A percentile compares a stretch with the other conserved stretches of the same genome.
phyloP scores from a whole-genome alignment of 2,888 invertebrate species.

The Amblyjoppa proteus region DNA sequence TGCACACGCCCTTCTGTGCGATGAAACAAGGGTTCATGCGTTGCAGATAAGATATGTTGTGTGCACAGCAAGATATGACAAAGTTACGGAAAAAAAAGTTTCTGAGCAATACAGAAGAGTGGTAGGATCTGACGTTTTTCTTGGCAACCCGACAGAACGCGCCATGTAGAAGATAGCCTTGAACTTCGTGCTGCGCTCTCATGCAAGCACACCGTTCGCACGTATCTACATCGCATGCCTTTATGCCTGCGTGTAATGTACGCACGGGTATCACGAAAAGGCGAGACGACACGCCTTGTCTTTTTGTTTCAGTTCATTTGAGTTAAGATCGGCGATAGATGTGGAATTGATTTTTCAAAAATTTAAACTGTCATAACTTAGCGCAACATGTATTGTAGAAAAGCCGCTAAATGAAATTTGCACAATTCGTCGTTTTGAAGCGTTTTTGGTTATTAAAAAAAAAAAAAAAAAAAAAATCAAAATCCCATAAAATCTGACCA shows the following conservation, averaged over 20 bases:
- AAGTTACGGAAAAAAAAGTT: neutral
- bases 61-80: neutral
- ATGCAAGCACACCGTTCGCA: slow-evolving; percentile 6
- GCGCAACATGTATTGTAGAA: too few relatives aligned
- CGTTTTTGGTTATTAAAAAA: too few relatives aligned
- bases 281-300: neutral
- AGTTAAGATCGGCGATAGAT: too few relatives aligned
- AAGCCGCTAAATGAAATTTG: too few relatives aligned
- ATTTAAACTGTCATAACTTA: too few relatives aligned
- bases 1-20: neutral
- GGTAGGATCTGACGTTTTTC: neutral
- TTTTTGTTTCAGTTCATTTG: too few relatives aligned
- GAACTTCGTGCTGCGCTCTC: slow-evolving; percentile 72
- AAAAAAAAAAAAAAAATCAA: too few relatives aligned
- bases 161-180: slow-evolving; percentile 72
- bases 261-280: neutral
- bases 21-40: neutral
- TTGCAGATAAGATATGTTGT: neutral
- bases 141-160: neutral
- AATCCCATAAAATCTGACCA: too few relatives aligned
- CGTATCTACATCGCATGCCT: slow-evolving; percentile 11
- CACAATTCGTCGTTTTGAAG: too few relatives aligned
- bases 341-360: too few relatives aligned
- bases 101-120: neutral
- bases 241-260: slow-evolving; percentile 26